Percentiles rank a stretch among this genome's conserved stretches.
Conservation (phyloP, 2,888 invertebrate genomes). For the Prosopocoilus inquinatus region DNA sequence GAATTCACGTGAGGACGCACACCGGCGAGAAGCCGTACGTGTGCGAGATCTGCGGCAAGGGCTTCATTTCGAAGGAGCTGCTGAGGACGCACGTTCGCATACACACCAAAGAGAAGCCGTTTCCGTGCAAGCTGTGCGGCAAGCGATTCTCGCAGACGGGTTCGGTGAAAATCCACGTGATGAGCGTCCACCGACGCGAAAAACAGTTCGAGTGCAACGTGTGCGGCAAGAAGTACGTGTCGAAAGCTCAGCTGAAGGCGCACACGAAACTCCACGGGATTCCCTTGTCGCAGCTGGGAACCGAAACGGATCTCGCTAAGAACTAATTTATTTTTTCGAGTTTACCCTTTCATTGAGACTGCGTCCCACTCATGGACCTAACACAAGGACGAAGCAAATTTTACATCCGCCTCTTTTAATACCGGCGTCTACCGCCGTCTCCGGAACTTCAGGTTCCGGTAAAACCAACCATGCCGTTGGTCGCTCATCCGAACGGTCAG, state of each 20-base stretch:
- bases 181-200: conserved; percentile 36
- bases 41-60: conserved; percentile 35
- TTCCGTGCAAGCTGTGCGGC: conserved; percentile 38
- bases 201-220: conserved; percentile 1
- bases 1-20: conserved; percentile 57
- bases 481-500: too few species aligned
- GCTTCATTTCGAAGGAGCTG: conserved; percentile 38
- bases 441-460: too few species aligned
- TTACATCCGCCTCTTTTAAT: too few species aligned
- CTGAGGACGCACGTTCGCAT: conserved; percentile 38
- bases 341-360: too few species aligned
- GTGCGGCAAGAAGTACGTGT: conserved; percentile 52
- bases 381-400: too few species aligned
- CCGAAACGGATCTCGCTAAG: too few species aligned
- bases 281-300: too few species aligned
- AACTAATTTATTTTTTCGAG: too few species aligned
- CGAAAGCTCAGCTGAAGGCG: conserved; percentile 53
- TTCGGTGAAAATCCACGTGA: conserved; percentile 23
- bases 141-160: conserved; percentile 20
- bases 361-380: too few species aligned
- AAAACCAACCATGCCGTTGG: too few species aligned
- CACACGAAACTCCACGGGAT: conserved; percentile 49
- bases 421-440: too few species aligned
- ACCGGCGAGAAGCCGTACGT: conserved; percentile 36
- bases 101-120: conserved; percentile 39